phyloP scores from a whole-genome alignment of 2,797 vertebrate genomes.

The Garrulus glandarius region DNA sequence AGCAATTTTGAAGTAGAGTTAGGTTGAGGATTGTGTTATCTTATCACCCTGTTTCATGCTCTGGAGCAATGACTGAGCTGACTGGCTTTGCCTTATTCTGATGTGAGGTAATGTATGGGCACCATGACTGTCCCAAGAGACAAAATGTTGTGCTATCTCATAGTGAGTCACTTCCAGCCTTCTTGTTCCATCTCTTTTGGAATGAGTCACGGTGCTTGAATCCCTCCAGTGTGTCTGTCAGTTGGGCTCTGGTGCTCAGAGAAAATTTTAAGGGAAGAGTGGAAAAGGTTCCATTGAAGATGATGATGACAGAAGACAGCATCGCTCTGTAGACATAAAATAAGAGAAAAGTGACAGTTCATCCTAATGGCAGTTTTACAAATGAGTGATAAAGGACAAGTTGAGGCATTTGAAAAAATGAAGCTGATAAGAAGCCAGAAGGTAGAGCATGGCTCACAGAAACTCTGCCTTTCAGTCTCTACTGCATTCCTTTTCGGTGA shows the following conservation, averaged over 20 bases:
- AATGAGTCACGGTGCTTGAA: background rate
- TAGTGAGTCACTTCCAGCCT: background rate
- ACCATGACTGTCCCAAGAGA: background rate
- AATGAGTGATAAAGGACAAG: background rate
- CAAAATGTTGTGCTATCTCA: background rate
- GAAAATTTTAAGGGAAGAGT: background rate
- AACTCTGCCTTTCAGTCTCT: background rate
- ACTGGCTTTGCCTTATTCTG: background rate
- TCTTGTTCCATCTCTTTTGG: background rate
- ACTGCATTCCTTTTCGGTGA: background rate
- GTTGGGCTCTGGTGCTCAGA: background rate
- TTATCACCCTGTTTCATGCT: background rate
- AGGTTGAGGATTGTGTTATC: background rate
- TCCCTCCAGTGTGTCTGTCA: background rate
- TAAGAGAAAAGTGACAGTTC: background rate
- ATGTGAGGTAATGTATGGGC: background rate
- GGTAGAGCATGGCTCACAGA: background rate
- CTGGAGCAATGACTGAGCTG: background rate
- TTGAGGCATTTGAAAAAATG: background rate
- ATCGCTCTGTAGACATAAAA: background rate
- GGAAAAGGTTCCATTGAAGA: background rate
- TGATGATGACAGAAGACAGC: background rate
- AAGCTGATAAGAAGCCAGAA: background rate
- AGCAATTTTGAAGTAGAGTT: background rate
- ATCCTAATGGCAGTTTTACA: background rate